These are phyloP conservation scores for Onthophagus taurus DNA, from an alignment of 1,140 invertebrate genomes.

Conservation along the genomic window DNA sequence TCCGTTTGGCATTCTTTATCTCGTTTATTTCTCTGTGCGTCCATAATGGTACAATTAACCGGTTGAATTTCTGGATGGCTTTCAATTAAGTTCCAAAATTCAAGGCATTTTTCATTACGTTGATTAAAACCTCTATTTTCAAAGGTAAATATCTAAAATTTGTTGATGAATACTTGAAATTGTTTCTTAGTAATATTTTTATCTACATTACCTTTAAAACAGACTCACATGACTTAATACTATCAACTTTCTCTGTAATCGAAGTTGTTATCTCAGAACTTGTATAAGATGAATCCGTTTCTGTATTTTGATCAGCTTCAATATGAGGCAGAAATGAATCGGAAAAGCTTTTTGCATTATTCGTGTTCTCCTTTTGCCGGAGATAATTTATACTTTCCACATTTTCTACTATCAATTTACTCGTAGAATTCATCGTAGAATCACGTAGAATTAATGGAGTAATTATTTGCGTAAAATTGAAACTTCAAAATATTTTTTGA, in stretches of 20 bases:
- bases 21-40: conserved; percentile 7
- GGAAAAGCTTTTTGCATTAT: too few relatives aligned
- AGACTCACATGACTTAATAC: conserved; percentile 9
- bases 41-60: conserved; percentile 9
- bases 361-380: too few relatives aligned
- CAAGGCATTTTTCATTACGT: conserved; percentile 7
- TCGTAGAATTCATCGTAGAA: too few relatives aligned
- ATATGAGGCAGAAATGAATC: too few relatives aligned
- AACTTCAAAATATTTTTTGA: too few relatives aligned
- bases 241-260: conserved; percentile 5
- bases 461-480: too few relatives aligned
- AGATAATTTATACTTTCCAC: too few relatives aligned
- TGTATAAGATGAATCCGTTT: background rate
- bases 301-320: too few relatives aligned
- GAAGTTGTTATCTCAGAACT: background rate
- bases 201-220: conserved; percentile 2
- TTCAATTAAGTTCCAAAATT: conserved; percentile 4
- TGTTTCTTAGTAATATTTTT: too few relatives aligned
- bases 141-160: conserved; percentile 9
- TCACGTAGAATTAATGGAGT: too few relatives aligned
- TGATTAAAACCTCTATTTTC: conserved; percentile 3
- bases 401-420: too few relatives aligned
- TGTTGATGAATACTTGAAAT: background rate
- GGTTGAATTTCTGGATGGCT: background rate
- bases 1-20: conserved; percentile 4